Conservation (phyloP, 2,113 vertebrate species). For the Tor tambroides region DNA sequence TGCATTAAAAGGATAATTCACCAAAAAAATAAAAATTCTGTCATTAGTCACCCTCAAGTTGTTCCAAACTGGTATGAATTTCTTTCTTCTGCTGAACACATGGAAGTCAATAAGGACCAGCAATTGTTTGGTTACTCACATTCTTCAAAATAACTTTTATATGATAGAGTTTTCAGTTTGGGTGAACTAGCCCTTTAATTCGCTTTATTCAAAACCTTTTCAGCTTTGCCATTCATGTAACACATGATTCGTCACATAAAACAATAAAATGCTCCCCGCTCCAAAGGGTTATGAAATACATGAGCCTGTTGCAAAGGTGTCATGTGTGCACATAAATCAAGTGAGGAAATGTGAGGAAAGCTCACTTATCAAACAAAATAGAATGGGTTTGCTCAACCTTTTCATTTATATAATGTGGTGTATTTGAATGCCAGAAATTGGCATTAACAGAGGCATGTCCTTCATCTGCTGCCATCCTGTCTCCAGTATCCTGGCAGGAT, state of each 20-base stretch:
- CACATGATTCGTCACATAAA: conserved; percentile 11
- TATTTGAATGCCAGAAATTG: conserved; percentile 17
- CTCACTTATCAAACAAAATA: background rate
- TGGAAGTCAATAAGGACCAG: no score
- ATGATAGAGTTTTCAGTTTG: no score
- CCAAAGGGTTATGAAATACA: background rate
- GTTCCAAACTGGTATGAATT: background rate
- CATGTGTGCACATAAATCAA: background rate
- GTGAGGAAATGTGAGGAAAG: background rate
- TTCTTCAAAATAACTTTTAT: no score
- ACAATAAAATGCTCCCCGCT: background rate
- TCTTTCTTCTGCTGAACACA: background rate
- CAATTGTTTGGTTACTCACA: no score
- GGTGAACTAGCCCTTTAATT: background rate
- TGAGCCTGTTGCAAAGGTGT: background rate
- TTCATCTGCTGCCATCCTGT: conserved; percentile 54
- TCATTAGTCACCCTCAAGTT: background rate
- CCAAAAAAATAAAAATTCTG: background rate
- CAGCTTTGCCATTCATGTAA: background rate
- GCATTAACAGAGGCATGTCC: conserved; percentile 38
- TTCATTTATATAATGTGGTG: conserved; percentile 45
- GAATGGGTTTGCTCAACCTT: conserved; percentile 3
- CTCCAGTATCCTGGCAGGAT: conserved; percentile 39
- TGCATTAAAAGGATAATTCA: background rate
- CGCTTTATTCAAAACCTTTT: background rate